phyloP scores from a whole-genome alignment of 2,797 vertebrate genomes.

The Spheniscus humboldti region DNA sequence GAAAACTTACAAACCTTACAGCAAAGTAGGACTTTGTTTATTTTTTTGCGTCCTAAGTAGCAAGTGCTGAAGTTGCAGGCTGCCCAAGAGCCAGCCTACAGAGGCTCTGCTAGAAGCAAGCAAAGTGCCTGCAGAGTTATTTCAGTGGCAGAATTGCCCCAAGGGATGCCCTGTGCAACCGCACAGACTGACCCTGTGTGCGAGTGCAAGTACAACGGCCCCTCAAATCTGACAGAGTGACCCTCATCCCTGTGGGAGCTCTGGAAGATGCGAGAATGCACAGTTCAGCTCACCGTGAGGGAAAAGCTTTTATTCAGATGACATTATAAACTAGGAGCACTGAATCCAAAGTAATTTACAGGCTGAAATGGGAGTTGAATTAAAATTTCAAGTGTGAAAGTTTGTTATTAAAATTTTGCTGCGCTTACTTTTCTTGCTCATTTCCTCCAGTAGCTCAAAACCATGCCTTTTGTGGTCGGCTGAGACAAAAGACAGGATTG shows the following conservation, averaged over 20 bases:
- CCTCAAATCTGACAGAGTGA: not conserved
- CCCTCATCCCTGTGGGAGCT: not conserved
- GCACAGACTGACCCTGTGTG: too few relatives aligned
- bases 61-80: not conserved
- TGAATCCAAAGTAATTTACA: not conserved
- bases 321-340: not conserved
- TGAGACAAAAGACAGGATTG: constrained; percentile 62
- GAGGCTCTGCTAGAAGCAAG: not conserved
- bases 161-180: not conserved
- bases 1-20: not conserved
- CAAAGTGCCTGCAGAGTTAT: not conserved
- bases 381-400: not conserved
- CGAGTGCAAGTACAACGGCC: not conserved
- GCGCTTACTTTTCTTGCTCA: constrained; percentile 57
- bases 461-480: constrained; percentile 46
- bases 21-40: not conserved
- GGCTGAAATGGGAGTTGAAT: not conserved
- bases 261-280: not conserved
- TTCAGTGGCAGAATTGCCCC: not conserved
- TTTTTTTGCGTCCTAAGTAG: not conserved
- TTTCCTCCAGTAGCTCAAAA: constrained; percentile 74
- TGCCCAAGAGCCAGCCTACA: not conserved
- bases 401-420: not conserved
- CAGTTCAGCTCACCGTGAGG: not conserved
- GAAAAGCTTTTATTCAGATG: not conserved